These are phyloP conservation scores for Gastracanthus pulcherrimus DNA, from an alignment of 2,888 invertebrate genomes.

Conservation along the genomic window DNA sequence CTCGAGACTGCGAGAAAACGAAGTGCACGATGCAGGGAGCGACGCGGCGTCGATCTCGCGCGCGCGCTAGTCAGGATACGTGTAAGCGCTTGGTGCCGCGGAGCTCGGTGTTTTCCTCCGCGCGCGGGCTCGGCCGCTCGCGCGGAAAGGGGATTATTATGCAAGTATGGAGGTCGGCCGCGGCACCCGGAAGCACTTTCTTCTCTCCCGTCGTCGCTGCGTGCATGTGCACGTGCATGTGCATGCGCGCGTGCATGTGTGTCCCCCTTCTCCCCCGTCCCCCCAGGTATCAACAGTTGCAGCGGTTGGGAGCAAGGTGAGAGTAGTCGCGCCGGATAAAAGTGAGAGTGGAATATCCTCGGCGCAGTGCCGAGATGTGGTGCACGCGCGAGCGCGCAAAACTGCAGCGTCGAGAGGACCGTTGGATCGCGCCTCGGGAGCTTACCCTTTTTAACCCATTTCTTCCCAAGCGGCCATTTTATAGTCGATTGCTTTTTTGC, in stretches of 20 bases:
- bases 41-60: background rate
- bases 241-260: background rate
- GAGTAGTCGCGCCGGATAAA: conserved; percentile 57
- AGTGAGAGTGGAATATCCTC: conserved; percentile 42
- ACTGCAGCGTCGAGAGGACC: too few relatives aligned
- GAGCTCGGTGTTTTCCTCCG: background rate
- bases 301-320: conserved; percentile 40
- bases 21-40: background rate
- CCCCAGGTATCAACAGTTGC: too few relatives aligned
- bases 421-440: too few relatives aligned
- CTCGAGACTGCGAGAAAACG: background rate
- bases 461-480: too few relatives aligned
- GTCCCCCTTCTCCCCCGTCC: too few relatives aligned
- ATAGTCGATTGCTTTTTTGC: too few relatives aligned
- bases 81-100: background rate
- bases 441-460: too few relatives aligned
- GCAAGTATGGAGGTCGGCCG: conserved; percentile 58
- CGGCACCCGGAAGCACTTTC: conserved; percentile 72
- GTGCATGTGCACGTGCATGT: background rate
- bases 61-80: background rate
- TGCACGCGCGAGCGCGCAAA: background rate
- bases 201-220: conserved; percentile 59
- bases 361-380: background rate
- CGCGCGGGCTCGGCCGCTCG: background rate
- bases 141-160: conserved; percentile 54